These are phyloP conservation scores for Dascillus cervinus DNA, from an alignment of 2,888 invertebrate species.

Conservation along the genomic window DNA sequence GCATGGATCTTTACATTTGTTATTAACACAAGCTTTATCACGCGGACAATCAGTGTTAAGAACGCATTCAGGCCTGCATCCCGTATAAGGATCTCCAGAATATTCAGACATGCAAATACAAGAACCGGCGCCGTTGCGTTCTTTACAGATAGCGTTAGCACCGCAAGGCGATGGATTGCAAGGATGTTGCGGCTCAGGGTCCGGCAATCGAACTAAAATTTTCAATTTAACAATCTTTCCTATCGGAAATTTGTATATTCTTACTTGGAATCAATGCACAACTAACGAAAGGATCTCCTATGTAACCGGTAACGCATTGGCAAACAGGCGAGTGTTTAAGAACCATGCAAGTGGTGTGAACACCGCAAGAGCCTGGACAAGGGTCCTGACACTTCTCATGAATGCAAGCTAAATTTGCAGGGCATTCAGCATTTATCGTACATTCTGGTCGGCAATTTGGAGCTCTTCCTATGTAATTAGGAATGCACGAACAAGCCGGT, in stretches of 20 bases:
- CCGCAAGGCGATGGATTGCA: conserved; percentile 85
- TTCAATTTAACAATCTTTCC: conserved; percentile 4
- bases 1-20: conserved; percentile 80
- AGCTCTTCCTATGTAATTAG: conserved; percentile 72
- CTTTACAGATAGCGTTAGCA: conserved; percentile 75
- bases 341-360: conserved; percentile 69
- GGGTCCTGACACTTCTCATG: conserved; percentile 76
- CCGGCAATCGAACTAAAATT: conserved; percentile 47
- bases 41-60: conserved; percentile 73
- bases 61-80: conserved; percentile 80
- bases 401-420: conserved; percentile 74
- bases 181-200: conserved; percentile 61
- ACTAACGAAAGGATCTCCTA: conserved; percentile 79
- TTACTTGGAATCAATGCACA: conserved; percentile 45
- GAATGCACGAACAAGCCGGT: conserved; percentile 72
- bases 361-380: conserved; percentile 78
- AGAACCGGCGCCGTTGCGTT: conserved; percentile 73
- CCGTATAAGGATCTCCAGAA: conserved; percentile 79
- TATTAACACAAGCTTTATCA: conserved; percentile 72
- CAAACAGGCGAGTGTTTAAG: conserved; percentile 80
- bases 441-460: conserved; percentile 85
- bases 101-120: conserved; percentile 77
- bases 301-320: conserved; percentile 69
- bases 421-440: conserved; percentile 76
- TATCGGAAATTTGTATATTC: background rate